Conservation (phyloP, 1,140 invertebrate species). For the Pseudachorutes palmiensis region DNA sequence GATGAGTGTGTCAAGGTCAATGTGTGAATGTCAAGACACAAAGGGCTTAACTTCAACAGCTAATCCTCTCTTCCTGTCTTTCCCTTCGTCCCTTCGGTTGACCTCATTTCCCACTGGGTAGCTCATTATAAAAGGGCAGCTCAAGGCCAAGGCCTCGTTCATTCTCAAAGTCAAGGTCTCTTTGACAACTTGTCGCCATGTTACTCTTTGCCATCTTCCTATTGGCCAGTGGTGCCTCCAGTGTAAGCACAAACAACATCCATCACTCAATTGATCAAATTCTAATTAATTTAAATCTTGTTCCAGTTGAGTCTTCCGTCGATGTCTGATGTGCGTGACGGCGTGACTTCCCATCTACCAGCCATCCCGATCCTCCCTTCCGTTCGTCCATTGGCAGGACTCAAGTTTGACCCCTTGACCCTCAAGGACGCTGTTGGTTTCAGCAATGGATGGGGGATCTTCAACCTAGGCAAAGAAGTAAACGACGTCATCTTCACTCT, state of each 20-base stretch:
- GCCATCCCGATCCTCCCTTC: not conserved
- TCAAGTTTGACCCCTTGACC: slow-evolving; percentile 4
- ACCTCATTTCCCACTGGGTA: not conserved
- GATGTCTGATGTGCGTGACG: too few species aligned
- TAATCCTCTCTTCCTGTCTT: too few species aligned
- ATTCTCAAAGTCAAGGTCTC: not conserved
- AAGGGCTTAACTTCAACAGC: too few species aligned
- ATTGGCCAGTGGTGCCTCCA: too few species aligned
- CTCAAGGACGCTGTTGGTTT: not conserved
- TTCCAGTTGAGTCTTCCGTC: too few species aligned
- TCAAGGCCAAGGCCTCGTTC: not conserved
- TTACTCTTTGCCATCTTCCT: too few species aligned
- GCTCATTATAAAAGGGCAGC: not conserved
- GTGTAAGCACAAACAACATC: too few species aligned
- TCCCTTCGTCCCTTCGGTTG: not conserved
- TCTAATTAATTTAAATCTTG: too few species aligned
- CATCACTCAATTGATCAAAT: too few species aligned
- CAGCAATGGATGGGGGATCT: not conserved
- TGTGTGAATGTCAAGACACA: too few species aligned
- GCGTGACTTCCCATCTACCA: not conserved
- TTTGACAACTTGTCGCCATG: too few species aligned
- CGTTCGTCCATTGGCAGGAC: not conserved
- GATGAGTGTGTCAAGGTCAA: too few species aligned
- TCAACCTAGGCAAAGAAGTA: slow-evolving; percentile 9
- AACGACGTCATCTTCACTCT: slow-evolving; percentile 12